Evolutionary conservation across 2,797 vertebrate genomes (phyloP).

Genomic region (Chelon labrosus): DNA sequence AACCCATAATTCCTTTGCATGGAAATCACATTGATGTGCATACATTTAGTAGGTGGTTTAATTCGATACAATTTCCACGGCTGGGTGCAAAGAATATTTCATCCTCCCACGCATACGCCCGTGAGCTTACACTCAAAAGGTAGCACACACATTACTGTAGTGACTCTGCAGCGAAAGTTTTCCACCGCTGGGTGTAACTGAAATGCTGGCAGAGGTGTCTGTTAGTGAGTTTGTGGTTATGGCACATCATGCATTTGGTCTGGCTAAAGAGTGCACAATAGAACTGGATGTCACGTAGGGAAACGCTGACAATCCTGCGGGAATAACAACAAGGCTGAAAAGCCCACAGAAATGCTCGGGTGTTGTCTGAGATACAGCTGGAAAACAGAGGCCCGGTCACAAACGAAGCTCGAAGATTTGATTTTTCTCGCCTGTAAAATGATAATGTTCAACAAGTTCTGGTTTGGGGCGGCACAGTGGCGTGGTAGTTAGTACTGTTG

Average conservation of each 20-base stretch:
- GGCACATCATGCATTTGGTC: background rate
- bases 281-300: background rate
- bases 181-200: constrained; percentile 13
- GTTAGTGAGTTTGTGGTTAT: background rate
- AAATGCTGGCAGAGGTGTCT: constrained; percentile 14
- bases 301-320: constrained; percentile 16
- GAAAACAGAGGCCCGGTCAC: background rate
- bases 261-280: constrained; percentile 3
- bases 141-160: constrained; percentile 13
- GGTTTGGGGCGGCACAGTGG: too few relatives aligned
- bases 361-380: background rate
- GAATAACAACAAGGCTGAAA: background rate
- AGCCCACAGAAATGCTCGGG: too few relatives aligned
- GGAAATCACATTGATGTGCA: constrained; percentile 29
- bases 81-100: constrained; percentile 35
- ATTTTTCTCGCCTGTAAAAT: too few relatives aligned
- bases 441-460: too few relatives aligned
- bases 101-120: constrained; percentile 37
- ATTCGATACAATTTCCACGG: constrained; percentile 59
- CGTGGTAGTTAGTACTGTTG: too few relatives aligned
- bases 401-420: too few relatives aligned
- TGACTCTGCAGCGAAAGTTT: constrained; percentile 19
- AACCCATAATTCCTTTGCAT: constrained; percentile 36
- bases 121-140: constrained; percentile 27
- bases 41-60: constrained; percentile 34